Conservation (phyloP, 2,888 invertebrate genomes). For the Eugnorisma glareosa region DNA sequence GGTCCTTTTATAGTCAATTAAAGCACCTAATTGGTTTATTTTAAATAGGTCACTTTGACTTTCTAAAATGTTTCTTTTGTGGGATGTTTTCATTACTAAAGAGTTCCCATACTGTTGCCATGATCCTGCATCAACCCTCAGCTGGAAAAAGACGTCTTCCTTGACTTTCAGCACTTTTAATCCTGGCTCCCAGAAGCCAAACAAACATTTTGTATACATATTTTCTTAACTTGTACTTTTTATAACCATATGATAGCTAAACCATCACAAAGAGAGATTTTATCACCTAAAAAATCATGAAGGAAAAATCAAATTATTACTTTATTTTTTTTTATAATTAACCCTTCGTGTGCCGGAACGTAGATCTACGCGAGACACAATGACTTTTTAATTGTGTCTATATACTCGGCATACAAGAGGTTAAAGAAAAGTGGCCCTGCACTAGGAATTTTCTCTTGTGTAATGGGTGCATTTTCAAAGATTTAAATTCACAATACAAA, state of each 20-base stretch:
- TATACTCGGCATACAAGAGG: too few relatives aligned
- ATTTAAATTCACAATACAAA: background rate
- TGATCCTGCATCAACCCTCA: background rate
- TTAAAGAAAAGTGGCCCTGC: background rate
- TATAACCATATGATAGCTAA: background rate
- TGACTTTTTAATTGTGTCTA: too few relatives aligned
- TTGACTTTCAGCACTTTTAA: background rate
- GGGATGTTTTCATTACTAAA: background rate
- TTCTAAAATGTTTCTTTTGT: slow-evolving; percentile 25
- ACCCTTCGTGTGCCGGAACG: too few relatives aligned
- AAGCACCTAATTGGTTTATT: slow-evolving; percentile 38
- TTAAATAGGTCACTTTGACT: slow-evolving; percentile 43
- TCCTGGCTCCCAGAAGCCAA: background rate
- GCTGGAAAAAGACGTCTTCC: background rate
- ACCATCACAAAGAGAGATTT: background rate
- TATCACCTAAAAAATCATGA: background rate
- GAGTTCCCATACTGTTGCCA: background rate
- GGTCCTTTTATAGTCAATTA: slow-evolving; percentile 23
- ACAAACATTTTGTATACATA: background rate
- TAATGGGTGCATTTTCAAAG: background rate
- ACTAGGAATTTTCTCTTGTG: background rate
- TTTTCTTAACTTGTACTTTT: background rate
- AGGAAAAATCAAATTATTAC: background rate
- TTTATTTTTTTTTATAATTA: background rate
- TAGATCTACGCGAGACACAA: too few relatives aligned